Evolutionary conservation across 2,888 invertebrate genomes (phyloP).

Genomic region (Mesorhabditis spiculigera): DNA sequence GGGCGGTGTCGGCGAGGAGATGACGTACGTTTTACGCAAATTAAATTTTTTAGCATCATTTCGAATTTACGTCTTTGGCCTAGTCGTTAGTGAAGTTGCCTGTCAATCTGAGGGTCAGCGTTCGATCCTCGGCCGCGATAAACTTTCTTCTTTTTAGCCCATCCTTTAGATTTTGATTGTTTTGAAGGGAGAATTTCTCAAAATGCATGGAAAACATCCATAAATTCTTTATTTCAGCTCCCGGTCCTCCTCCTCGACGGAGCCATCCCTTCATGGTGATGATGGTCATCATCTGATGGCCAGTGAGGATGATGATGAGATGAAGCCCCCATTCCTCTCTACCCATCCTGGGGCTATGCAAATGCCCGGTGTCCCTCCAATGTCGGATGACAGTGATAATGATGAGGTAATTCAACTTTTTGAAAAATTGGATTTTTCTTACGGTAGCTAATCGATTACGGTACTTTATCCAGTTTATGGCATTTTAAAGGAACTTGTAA

Average conservation of each 20-base stretch:
- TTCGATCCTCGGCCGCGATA: too few species aligned
- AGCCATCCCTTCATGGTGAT: background rate
- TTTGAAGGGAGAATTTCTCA: background rate
- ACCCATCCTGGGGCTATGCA: background rate
- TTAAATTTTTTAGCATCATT: too few species aligned
- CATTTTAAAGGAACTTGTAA: too few species aligned
- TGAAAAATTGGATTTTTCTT: too few species aligned
- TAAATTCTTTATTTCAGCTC: background rate
- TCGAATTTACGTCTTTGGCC: too few species aligned
- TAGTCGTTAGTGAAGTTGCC: background rate
- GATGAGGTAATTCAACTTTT: too few species aligned
- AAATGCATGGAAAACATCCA: background rate
- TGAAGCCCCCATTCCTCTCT: background rate
- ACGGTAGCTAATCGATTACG: too few species aligned
- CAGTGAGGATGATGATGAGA: background rate
- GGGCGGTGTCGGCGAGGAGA: conserved; percentile 17
- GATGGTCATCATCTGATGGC: background rate
- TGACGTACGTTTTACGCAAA: background rate
- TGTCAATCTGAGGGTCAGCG: too few species aligned
- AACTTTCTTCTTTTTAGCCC: too few species aligned
- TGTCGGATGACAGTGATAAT: too few species aligned
- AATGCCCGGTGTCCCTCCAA: conserved; percentile 7
- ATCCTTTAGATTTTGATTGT: background rate
- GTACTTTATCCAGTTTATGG: too few species aligned
- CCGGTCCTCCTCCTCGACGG: background rate